A percentile compares a stretch with the other conserved stretches of the same genome.
Evolutionary conservation across 2,113 vertebrate species (phyloP).

Genomic region (Neogobius melanostomus): DNA sequence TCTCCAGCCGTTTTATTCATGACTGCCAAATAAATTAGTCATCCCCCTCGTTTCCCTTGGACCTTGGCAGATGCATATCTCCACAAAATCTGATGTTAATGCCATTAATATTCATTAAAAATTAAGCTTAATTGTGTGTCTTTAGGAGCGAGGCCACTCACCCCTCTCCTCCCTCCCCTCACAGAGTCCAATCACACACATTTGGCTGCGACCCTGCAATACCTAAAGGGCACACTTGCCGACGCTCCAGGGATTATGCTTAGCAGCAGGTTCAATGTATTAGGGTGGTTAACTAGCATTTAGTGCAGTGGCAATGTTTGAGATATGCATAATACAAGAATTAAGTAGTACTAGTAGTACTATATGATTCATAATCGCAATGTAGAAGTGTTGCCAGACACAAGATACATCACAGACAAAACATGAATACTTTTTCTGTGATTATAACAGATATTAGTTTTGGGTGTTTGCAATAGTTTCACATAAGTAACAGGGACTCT

Average conservation of each 20-base stretch:
- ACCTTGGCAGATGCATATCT: constrained; percentile 77
- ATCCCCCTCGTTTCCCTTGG: constrained; percentile 51
- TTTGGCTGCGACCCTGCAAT: constrained; percentile 27
- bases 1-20: constrained; percentile 61
- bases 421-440: too few species aligned
- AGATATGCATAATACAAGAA: too few species aligned
- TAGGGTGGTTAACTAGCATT: constrained; percentile 2
- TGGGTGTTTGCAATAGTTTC: too few species aligned
- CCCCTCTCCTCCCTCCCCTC: constrained; percentile 1
- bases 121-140: constrained; percentile 81
- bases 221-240: constrained; percentile 29
- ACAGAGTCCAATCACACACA: constrained; percentile 23
- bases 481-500: too few species aligned
- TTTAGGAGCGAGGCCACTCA: constrained; percentile 60
- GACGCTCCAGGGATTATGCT: constrained; percentile 8
- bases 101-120: constrained; percentile 85
- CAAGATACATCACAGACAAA: too few species aligned
- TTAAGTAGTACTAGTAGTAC: too few species aligned
- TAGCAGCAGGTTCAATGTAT: constrained; percentile 4
- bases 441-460: too few species aligned
- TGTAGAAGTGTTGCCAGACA: too few species aligned
- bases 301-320: background rate
- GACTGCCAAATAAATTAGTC: constrained; percentile 78
- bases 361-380: too few species aligned
- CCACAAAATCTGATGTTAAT: constrained; percentile 78